Conservation (phyloP, 2,797 vertebrate genomes). For the Artibeus jamaicensis region DNA sequence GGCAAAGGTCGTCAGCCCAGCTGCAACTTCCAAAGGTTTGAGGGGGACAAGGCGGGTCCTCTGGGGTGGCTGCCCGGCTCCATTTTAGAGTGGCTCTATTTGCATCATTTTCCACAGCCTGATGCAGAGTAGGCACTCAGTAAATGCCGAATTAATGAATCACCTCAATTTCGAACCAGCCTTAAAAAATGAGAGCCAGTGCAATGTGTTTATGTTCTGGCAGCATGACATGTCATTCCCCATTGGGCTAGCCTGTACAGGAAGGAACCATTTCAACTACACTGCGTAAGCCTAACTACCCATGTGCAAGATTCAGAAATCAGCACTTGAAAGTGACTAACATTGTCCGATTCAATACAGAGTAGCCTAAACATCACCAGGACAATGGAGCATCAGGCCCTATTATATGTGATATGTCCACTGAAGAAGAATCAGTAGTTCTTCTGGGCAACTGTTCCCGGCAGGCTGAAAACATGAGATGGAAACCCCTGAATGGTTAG, state of each 20-base stretch:
- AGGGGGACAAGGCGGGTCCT: not conserved
- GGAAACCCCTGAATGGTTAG: not conserved
- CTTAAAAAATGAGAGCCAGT: not conserved
- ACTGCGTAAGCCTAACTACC: not conserved
- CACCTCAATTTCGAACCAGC: not conserved
- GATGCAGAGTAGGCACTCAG: not conserved
- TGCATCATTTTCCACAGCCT: not conserved
- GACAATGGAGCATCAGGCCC: not conserved
- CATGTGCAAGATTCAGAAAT: not conserved
- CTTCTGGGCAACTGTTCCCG: not conserved
- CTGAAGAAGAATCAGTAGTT: not conserved
- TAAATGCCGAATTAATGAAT: not conserved
- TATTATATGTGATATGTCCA: not conserved
- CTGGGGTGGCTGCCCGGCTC: not conserved
- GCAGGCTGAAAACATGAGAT: not conserved
- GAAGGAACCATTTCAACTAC: not conserved
- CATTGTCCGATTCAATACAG: not conserved
- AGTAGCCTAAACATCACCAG: not conserved
- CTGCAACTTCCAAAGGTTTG: not conserved
- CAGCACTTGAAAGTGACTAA: not conserved
- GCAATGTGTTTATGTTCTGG: not conserved
- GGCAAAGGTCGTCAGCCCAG: not conserved
- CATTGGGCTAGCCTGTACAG: not conserved
- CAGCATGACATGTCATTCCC: not conserved
- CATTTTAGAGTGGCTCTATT: not conserved